Base-by-base conservation (phyloP, 2,888 invertebrate genomes). In the Adelphocoris suturalis region DNA sequence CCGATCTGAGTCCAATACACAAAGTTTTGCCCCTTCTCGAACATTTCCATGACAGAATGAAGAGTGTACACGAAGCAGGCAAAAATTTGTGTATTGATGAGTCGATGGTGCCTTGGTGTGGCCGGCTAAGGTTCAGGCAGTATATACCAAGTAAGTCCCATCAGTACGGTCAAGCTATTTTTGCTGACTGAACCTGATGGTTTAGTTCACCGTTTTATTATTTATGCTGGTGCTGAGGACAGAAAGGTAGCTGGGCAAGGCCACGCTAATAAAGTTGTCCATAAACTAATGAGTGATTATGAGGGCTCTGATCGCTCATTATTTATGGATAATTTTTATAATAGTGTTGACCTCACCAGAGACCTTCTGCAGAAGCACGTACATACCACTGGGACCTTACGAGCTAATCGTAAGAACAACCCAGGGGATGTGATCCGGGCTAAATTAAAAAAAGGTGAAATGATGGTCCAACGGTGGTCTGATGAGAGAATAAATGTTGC, bases 121-220 rank as follows among this genome's bases (percentile, higher is more conserved):
- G n/a, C n/a, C n/a, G n/a, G n/a, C n/a, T n/a, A n/a, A 90, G 81
- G 52, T 92, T 93, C 89, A 85, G 93, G 5, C 93, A 93, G 91
- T 93, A 92, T 55, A 92, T 93, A 12, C 92, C 92, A 90, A 92
- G 92, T 37, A 93, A 93, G 91, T 81, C 91, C 0, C 92, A 93
- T 61, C 93, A 93, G 91, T 92, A 93, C 91, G 93, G 93, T 93
- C 0, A 93, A 93, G 91, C 75, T 93, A 0, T 93, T 93, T 90
- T 92, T 92, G 47, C 91, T 93, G 13, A 91, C 92, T 9, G 92
- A 93, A 84, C 92, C 93, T 48, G 92, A 92, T 91, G 93, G 93
- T 55, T 89, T 91, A 55, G 91, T 92, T 81, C 88, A 92, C 68
- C 91, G 91, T 89, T 92, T 89, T 16, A 91, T 91, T 75, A 80